These are phyloP conservation scores for Xerus rutilus DNA, from an alignment of 2,797 vertebrate genomes.

Conservation along the genomic window DNA sequence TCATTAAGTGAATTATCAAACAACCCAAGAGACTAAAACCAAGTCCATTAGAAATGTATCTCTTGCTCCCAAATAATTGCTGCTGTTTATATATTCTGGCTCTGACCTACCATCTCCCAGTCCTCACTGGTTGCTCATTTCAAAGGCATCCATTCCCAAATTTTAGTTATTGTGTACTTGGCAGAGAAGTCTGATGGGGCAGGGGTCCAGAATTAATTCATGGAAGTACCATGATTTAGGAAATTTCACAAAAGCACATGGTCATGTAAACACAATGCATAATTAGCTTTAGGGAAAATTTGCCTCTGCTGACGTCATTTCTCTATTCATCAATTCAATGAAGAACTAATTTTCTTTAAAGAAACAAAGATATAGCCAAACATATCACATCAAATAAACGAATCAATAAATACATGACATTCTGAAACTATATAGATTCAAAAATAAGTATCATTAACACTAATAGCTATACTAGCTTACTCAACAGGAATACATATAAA, in stretches of 20 bases:
- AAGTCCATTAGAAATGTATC: not conserved
- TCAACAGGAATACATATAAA: conserved; percentile 43
- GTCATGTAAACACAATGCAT: not conserved
- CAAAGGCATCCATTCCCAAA: not conserved
- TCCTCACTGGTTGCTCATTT: not conserved
- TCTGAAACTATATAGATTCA: conserved; percentile 24
- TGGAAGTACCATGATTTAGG: not conserved
- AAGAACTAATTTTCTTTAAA: not conserved
- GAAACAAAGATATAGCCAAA: not conserved
- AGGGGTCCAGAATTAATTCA: not conserved
- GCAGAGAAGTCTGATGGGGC: not conserved
- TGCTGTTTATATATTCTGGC: not conserved
- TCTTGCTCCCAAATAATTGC: not conserved
- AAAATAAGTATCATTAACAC: conserved; percentile 1
- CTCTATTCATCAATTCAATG: not conserved
- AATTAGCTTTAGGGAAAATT: not conserved
- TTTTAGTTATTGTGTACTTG: not conserved
- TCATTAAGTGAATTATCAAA: not conserved
- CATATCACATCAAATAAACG: not conserved
- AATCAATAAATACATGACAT: not conserved
- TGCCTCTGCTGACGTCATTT: not conserved
- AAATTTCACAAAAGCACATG: not conserved
- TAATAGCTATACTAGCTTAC: not conserved
- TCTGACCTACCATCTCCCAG: not conserved
- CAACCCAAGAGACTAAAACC: not conserved